Evolutionary conservation across 2,888 invertebrate genomes (phyloP).

Genomic region (Spilarctia lutea): DNA sequence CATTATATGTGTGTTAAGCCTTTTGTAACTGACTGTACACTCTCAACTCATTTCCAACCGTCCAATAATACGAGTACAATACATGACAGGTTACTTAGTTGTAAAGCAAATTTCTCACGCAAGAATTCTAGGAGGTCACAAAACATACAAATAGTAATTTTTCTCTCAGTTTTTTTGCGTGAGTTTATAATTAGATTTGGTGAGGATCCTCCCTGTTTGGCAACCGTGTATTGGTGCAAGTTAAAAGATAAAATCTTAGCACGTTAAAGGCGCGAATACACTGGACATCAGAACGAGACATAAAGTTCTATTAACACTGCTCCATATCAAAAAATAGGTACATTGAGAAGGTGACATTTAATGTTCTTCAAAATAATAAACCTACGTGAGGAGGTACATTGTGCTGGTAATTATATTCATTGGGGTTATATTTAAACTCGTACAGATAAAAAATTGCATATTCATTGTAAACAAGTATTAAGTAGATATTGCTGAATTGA

Average conservation of each 20-base stretch:
- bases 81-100: slow-evolving; percentile 39
- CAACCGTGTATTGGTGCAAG: slow-evolving; percentile 59
- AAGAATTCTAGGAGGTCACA: slow-evolving; percentile 56
- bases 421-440: background rate
- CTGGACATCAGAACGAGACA: background rate
- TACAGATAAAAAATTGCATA: background rate
- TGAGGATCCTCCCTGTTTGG: slow-evolving; percentile 74
- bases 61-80: too few relatives aligned
- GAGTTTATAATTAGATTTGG: slow-evolving; percentile 84
- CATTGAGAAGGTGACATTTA: too few relatives aligned
- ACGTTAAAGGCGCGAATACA: background rate
- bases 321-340: background rate
- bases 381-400: too few relatives aligned
- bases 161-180: slow-evolving; percentile 70
- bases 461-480: background rate
- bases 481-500: too few relatives aligned
- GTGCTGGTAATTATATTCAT: too few relatives aligned
- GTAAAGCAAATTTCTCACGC: slow-evolving; percentile 60
- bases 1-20: background rate
- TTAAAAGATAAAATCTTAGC: slow-evolving; percentile 20
- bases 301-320: background rate
- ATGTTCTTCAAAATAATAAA: too few relatives aligned
- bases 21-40: background rate
- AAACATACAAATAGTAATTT: slow-evolving; percentile 73
- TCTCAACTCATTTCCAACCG: slow-evolving; percentile 7